phyloP scores from a whole-genome alignment of 2,888 invertebrate species.

The Pachliopta kotzebuea region DNA sequence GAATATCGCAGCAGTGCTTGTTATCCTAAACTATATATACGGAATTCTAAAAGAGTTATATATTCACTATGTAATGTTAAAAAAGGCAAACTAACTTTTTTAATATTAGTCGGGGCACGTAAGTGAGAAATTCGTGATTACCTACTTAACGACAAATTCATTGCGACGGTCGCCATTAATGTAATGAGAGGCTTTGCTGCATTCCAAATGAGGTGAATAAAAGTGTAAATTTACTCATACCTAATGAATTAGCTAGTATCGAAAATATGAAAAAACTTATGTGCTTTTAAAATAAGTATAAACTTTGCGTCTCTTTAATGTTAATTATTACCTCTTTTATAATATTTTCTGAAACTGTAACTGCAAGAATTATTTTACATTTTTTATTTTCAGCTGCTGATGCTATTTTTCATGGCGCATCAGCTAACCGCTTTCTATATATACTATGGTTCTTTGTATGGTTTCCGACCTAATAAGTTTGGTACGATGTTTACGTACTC shows the following conservation, averaged over 20 bases:
- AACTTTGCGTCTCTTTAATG: not conserved
- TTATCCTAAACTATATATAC: too few species aligned
- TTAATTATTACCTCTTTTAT: not conserved
- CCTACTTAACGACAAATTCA: constrained; percentile 17
- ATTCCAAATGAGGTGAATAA: not conserved
- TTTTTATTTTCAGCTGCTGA: too few species aligned
- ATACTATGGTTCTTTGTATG: too few species aligned
- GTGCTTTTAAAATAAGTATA: not conserved
- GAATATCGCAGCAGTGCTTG: too few species aligned
- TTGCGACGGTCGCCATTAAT: constrained; percentile 9
- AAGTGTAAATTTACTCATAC: constrained; percentile 1
- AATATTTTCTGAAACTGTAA: not conserved
- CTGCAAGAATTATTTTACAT: not conserved
- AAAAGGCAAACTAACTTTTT: not conserved
- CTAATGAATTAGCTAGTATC: not conserved
- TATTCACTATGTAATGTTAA: not conserved
- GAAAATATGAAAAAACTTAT: not conserved
- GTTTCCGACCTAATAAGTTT: too few species aligned
- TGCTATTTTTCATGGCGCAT: too few species aligned
- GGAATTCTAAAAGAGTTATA: too few species aligned
- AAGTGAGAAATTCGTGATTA: constrained; percentile 15
- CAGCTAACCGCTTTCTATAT: too few species aligned
- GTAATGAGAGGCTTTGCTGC: constrained; percentile 14
- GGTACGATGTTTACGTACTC: too few species aligned
- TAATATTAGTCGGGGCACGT: constrained; percentile 3